Percentiles rank a stretch among this genome's conserved stretches.
phyloP scores from a whole-genome alignment of 2,888 invertebrate species.

The Coelogynopora nodosa region DNA sequence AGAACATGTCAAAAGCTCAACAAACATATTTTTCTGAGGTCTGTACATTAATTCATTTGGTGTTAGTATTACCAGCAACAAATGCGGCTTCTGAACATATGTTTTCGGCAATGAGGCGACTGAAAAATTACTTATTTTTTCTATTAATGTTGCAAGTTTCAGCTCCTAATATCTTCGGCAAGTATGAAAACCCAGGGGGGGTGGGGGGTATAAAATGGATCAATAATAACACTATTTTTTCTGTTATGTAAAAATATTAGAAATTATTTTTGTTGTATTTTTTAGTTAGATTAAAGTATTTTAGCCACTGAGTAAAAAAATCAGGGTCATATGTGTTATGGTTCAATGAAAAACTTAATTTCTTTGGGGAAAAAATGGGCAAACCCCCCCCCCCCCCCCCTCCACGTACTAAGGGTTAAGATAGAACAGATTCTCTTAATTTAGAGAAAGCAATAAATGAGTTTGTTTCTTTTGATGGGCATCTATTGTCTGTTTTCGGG shows the following conservation, averaged over 20 bases:
- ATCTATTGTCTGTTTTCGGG: background rate
- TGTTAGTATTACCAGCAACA: constrained; percentile 28
- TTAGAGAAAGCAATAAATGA: background rate
- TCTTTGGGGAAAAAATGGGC: too few relatives aligned
- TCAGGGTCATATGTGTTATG: background rate
- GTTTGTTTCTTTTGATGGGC: background rate
- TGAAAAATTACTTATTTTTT: background rate
- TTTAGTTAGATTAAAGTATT: too few relatives aligned
- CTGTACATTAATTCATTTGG: constrained; percentile 5
- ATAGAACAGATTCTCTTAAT: background rate
- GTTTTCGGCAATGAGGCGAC: background rate
- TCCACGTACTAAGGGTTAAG: too few relatives aligned
- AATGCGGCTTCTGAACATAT: background rate
- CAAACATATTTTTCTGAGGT: constrained; percentile 19
- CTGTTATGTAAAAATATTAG: too few relatives aligned
- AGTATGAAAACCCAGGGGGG: too few relatives aligned
- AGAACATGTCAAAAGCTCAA: constrained; percentile 29
- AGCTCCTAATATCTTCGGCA: too few relatives aligned
- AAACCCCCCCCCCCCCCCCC: too few relatives aligned
- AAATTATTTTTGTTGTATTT: too few relatives aligned
- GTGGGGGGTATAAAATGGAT: too few relatives aligned
- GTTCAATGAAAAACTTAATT: background rate
- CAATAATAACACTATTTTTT: too few relatives aligned
- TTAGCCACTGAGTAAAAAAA: too few relatives aligned
- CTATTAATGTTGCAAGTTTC: too few relatives aligned